Evolutionary conservation across 2,797 vertebrate species (phyloP).

Genomic region (Peromyscus attwateri): DNA sequence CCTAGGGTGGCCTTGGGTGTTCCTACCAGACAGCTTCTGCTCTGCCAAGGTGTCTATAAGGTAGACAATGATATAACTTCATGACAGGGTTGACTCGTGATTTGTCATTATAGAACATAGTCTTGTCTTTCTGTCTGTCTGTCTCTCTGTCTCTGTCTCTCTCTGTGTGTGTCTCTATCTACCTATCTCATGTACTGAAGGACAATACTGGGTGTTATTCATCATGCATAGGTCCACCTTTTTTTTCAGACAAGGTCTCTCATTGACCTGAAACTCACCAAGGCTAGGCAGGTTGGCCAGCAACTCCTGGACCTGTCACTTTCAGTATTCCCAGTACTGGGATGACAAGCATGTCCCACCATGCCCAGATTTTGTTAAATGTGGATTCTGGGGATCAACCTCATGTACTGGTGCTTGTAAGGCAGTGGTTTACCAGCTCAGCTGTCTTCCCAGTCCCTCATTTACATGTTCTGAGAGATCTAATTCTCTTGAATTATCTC

Average conservation of each 20-base stretch:
- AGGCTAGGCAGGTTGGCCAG: not conserved
- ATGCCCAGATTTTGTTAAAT: not conserved
- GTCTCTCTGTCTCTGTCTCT: not conserved
- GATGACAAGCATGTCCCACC: not conserved
- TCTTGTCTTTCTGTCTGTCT: not conserved
- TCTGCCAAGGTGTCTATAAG: not conserved
- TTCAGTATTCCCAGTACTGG: too few relatives aligned
- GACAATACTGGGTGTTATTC: not conserved
- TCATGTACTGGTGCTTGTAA: not conserved
- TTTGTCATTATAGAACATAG: not conserved
- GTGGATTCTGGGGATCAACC: not conserved
- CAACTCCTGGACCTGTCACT: not conserved
- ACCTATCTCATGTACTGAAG: not conserved
- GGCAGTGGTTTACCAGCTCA: not conserved
- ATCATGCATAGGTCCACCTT: not conserved
- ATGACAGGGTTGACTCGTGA: not conserved
- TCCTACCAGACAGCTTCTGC: not conserved
- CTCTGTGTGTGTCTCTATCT: not conserved
- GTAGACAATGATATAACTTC: not conserved
- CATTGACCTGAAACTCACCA: not conserved
- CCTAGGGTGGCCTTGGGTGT: not conserved
- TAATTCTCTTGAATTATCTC: not conserved
- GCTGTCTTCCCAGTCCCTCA: not conserved
- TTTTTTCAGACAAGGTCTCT: not conserved
- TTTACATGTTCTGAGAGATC: not conserved